Evolutionary conservation across 2,888 invertebrate species (phyloP).

Genomic region (Mesopsocus fuscifrons): DNA sequence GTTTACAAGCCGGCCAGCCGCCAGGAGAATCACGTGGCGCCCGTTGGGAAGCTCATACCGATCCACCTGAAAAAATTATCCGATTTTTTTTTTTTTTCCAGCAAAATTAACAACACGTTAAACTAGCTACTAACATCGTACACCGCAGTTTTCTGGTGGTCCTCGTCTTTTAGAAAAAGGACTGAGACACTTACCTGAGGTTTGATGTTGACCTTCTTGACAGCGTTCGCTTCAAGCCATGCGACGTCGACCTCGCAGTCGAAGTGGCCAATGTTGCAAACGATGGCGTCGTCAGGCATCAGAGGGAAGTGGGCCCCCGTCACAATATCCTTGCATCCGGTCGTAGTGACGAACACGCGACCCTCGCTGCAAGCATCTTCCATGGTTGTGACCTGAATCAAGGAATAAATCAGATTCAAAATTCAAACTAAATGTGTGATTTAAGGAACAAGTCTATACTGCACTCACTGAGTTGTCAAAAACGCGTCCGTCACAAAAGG

Average conservation of each 20-base stretch:
- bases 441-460: too few relatives aligned
- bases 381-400: constrained; percentile 63
- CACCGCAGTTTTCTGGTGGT: too few relatives aligned
- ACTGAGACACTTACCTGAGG: constrained; percentile 86
- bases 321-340: constrained; percentile 89
- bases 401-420: constrained; percentile 20
- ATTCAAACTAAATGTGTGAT: too few relatives aligned
- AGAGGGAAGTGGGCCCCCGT: constrained; percentile 66
- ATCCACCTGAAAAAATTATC: constrained; percentile 43
- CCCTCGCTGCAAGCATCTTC: constrained; percentile 84
- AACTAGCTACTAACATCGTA: too few relatives aligned
- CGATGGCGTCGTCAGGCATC: constrained; percentile 93
- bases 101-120: too few relatives aligned
- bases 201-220: constrained; percentile 79
- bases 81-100: too few relatives aligned
- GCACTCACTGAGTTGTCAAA: too few relatives aligned
- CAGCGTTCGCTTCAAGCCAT: constrained; percentile 84
- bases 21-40: constrained; percentile 80
- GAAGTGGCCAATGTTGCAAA: constrained; percentile 99
- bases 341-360: constrained; percentile 93
- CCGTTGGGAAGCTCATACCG: constrained; percentile 78
- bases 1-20: constrained; percentile 93
- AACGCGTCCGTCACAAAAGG: too few relatives aligned
- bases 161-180: too few relatives aligned
- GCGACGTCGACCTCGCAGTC: constrained; percentile 94